A percentile compares a stretch with the other conserved stretches of the same genome.
These are phyloP conservation scores for Alouatta palliata DNA, from an alignment of 2,113 vertebrate species.

Conservation along the genomic window DNA sequence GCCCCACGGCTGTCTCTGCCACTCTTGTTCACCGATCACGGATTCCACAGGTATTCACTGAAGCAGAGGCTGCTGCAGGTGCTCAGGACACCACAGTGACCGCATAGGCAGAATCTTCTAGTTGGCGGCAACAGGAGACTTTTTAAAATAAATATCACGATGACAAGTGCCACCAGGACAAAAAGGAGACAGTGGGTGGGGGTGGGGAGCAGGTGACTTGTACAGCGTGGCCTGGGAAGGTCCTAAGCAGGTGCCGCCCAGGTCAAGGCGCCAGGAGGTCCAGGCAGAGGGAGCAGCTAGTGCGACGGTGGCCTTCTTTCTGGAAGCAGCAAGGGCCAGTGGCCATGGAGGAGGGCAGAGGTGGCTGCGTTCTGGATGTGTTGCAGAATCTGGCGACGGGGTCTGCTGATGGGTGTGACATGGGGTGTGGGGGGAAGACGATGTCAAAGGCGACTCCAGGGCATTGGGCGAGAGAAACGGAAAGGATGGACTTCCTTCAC, in stretches of 20 bases:
- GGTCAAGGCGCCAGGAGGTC: neutral
- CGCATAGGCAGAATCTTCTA: neutral
- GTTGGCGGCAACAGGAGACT: neutral
- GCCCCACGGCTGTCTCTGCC: neutral
- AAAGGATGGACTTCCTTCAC: accelerated
- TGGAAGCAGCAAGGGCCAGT: neutral
- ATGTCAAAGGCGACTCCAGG: neutral
- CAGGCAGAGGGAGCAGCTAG: neutral
- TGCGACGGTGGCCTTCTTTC: accelerated
- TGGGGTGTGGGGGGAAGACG: neutral
- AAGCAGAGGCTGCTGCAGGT: neutral
- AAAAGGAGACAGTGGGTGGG: neutral
- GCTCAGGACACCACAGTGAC: neutral
- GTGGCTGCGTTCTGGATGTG: neutral
- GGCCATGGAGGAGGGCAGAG: no score
- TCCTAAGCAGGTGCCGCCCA: neutral
- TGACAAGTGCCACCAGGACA: neutral
- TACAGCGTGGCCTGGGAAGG: neutral
- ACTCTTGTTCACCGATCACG: neutral
- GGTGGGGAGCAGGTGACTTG: no score
- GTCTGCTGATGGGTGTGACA: accelerated
- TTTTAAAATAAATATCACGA: neutral
- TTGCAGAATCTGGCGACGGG: accelerated
- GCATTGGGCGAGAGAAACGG: neutral
- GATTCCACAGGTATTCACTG: neutral